Base-by-base conservation (phyloP, 2,888 invertebrate genomes). In the Volucella bombylans region DNA sequence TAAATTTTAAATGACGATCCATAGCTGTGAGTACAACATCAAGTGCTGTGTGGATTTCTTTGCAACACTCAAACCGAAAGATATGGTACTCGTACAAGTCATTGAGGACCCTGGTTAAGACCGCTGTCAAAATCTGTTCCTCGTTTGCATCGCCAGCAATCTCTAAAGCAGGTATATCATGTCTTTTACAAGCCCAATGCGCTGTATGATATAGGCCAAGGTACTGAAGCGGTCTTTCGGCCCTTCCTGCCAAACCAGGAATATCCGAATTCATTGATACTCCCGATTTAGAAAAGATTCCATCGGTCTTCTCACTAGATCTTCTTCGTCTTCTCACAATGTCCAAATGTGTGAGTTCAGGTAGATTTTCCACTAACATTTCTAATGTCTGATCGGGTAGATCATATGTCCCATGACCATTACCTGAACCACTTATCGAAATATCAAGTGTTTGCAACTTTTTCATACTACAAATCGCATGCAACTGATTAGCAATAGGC, bases 251-350 rank as follows among this genome's bases (percentile, higher is more conserved):
- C 23, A 99, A 93, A 0, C 98, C 99, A 6, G 97, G 97, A 89
- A 99, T 98, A 90, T 98, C 94, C n/a, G 94, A 89, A 59, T 90
- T 90, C 55, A 86, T 76, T 81, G 87, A 89, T 38, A 86, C 80
- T 18, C 88, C 89, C 4, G 90, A 89, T 55, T 71, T 55, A 14
- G 73, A 50, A n/a, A 10, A 64, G 8, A 49, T 1, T 10, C 57
- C 45, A 12, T 77, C 81, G 45, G 77, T 77, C 54, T 87, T 89
- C 68, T 89, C 92, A 87, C 91, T 91, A 1, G 90, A 88, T 73
- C n/a, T n/a, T n/a, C n/a, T n/a, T n/a, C n/a, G n/a, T n/a, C n/a
- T 99, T 12, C 98, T 98, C 4, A 98, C 98, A 90, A 99, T 97
- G 92, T 99, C 99, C 88, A 99, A 92, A 31, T 96, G 96, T 52